Conservation (phyloP, 2,888 invertebrate genomes). For the Chironomus riparius region DNA sequence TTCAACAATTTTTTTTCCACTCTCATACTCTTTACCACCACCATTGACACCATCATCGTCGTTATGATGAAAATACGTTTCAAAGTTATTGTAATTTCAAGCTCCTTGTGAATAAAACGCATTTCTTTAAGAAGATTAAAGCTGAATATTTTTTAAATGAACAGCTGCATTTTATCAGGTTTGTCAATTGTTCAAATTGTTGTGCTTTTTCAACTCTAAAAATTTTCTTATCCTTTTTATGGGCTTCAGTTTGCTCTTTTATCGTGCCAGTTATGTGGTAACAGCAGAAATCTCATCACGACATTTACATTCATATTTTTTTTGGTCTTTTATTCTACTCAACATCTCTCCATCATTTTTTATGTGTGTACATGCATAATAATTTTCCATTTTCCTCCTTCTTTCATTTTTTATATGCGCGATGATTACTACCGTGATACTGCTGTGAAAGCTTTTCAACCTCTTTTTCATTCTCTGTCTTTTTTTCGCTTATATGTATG, state of each 20-base stretch:
- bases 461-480: background rate
- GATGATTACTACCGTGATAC: slow-evolving; percentile 9
- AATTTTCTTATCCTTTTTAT: background rate
- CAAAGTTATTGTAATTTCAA: too few species aligned
- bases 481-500: background rate
- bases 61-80: too few species aligned
- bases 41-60: too few species aligned
- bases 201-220: background rate
- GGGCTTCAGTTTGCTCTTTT: background rate
- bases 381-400: slow-evolving; percentile 8
- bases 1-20: too few species aligned
- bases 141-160: too few species aligned
- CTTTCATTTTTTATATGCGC: background rate
- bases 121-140: too few species aligned
- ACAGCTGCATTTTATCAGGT: too few species aligned
- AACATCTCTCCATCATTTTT: background rate
- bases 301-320: background rate
- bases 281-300: slow-evolving; percentile 19
- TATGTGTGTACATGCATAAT: slow-evolving; percentile 20
- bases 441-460: background rate
- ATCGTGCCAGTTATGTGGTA: background rate
- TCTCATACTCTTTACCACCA: too few species aligned
- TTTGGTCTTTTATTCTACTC: background rate
- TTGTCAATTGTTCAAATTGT: too few species aligned
- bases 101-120: too few species aligned